Percentiles rank a stretch among this genome's conserved stretches.
phyloP scores from a whole-genome alignment of 2,888 invertebrate species.

The Drosophila tanythrix region DNA sequence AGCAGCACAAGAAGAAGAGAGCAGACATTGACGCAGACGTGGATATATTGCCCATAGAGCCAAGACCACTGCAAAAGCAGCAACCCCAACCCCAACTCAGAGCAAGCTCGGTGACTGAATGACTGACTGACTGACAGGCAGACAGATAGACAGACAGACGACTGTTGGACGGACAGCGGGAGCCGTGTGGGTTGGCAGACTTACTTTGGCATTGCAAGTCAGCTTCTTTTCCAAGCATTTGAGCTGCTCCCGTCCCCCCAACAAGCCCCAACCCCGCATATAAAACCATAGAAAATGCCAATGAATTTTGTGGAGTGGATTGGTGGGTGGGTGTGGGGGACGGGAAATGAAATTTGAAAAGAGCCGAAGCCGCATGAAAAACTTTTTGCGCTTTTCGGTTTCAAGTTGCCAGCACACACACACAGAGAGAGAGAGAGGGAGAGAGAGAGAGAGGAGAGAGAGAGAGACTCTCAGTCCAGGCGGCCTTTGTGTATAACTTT shows the following conservation, averaged over 20 bases:
- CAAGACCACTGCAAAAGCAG: constrained; percentile 17
- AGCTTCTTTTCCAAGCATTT: constrained; percentile 57
- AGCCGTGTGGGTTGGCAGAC: background rate
- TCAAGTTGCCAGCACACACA: constrained; percentile 35
- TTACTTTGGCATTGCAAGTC: constrained; percentile 42
- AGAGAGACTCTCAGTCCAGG: background rate
- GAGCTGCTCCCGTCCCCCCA: constrained; percentile 6
- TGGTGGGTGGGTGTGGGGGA: background rate
- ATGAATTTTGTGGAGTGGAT: constrained; percentile 31
- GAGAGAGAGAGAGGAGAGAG: background rate
- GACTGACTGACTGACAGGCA: constrained; percentile 42
- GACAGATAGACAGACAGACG: constrained; percentile 23
- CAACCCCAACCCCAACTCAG: constrained; percentile 8
- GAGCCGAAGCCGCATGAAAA: constrained; percentile 65
- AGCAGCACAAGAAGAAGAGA: constrained; percentile 30
- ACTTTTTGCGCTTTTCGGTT: constrained; percentile 64
- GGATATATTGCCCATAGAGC: constrained; percentile 64
- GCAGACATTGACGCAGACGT: constrained; percentile 78
- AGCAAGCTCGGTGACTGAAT: constrained; percentile 2
- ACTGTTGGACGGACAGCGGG: constrained; percentile 31
- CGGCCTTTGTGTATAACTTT: constrained; percentile 11
- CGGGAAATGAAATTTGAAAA: constrained; percentile 57
- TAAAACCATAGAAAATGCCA: constrained; percentile 64
- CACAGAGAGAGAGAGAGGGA: background rate
- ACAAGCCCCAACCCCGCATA: constrained; percentile 20